Evolutionary conservation across 1,140 invertebrate genomes (phyloP).

Genomic region (Himalopsyche phryganea): DNA sequence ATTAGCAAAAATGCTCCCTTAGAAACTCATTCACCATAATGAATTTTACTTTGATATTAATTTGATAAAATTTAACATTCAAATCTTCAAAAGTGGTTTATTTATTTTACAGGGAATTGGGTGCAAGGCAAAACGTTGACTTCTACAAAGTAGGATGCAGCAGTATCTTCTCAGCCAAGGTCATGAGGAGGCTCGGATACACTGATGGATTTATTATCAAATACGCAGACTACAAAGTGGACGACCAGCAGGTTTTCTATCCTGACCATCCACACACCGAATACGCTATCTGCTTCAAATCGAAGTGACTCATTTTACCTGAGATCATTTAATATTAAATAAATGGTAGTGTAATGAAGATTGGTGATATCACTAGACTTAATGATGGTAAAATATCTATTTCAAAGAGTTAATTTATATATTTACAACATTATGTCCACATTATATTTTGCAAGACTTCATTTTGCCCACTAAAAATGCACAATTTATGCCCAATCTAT

Average conservation of each 20-base stretch:
- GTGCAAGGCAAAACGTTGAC: constrained; percentile 39
- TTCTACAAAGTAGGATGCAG: constrained; percentile 58
- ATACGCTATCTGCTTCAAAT: constrained; percentile 3
- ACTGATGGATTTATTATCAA: constrained; percentile 57
- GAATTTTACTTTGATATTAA: no score
- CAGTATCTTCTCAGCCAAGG: constrained; percentile 61
- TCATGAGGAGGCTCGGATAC: constrained; percentile 61
- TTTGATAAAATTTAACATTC: no score
- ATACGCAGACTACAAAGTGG: constrained; percentile 58
- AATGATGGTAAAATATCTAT: no score
- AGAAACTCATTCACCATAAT: no score
- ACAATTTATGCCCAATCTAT: no score
- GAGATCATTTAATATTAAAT: no score
- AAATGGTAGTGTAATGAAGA: neutral
- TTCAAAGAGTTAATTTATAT: no score
- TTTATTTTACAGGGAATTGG: constrained; percentile 53
- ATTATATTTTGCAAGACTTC: no score
- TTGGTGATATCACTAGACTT: no score
- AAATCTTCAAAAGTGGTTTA: neutral
- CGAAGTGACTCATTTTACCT: neutral
- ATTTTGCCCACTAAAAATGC: no score
- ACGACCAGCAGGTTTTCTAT: constrained; percentile 53
- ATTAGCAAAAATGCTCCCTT: no score
- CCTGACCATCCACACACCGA: constrained; percentile 52
- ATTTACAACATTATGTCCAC: no score